Evolutionary conservation across 1,140 invertebrate species (phyloP).

Genomic region (Psix sp.): DNA sequence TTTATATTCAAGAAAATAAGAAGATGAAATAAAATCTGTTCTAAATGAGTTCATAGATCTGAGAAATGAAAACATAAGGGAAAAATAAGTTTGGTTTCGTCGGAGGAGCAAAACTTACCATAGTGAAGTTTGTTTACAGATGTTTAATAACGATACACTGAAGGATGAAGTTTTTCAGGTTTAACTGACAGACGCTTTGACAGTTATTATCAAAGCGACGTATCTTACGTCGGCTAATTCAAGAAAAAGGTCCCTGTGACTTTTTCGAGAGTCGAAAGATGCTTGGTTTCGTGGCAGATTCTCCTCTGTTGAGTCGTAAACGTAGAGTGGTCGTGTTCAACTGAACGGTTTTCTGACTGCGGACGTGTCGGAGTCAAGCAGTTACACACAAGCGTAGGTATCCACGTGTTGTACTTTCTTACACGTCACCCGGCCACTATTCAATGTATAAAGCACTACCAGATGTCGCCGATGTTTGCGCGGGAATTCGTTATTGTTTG

Average conservation of each 20-base stretch:
- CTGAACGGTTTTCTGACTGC: constrained; percentile 19
- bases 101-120: too few relatives aligned
- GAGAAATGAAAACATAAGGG: too few relatives aligned
- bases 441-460: constrained; percentile 3
- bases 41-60: too few relatives aligned
- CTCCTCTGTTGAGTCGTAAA: background rate
- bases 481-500: background rate
- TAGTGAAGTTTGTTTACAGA: constrained; percentile 29
- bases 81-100: too few relatives aligned
- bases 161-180: background rate
- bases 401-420: constrained; percentile 49
- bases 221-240: too few relatives aligned
- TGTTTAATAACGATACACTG: constrained; percentile 22
- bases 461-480: constrained; percentile 22
- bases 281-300: too few relatives aligned
- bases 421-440: constrained; percentile 47
- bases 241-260: too few relatives aligned
- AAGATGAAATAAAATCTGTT: too few relatives aligned
- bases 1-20: too few relatives aligned
- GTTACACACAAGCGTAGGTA: constrained; percentile 31
- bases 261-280: too few relatives aligned
- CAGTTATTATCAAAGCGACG: constrained; percentile 12
- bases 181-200: constrained; percentile 31
- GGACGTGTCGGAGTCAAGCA: constrained; percentile 31
- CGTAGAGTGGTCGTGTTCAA: background rate